Conservation (phyloP, 2,888 invertebrate species). For the Tenthredo notha region DNA sequence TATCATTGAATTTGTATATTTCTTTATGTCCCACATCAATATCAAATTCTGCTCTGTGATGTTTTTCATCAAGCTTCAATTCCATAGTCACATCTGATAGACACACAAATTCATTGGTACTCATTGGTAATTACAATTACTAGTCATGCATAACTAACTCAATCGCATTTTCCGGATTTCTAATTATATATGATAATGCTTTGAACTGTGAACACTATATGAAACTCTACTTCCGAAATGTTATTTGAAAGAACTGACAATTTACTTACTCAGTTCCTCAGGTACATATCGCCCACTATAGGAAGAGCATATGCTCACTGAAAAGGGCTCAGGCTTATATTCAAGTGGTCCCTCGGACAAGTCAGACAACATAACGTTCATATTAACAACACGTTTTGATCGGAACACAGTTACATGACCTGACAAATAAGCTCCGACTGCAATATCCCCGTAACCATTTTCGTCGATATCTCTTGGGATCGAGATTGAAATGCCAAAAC, state of each 20-base stretch:
- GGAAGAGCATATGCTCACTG: conserved; percentile 60
- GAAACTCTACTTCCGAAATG: neutral
- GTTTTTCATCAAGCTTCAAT: neutral
- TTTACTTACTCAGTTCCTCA: conserved; percentile 62
- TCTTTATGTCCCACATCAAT: too few relatives aligned
- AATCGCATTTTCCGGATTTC: too few relatives aligned
- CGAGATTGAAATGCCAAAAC: conserved; percentile 78
- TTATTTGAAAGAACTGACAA: neutral
- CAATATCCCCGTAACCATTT: conserved; percentile 75
- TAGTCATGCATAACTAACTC: too few relatives aligned
- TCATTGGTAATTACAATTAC: neutral
- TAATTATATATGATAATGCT: neutral
- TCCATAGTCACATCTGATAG: neutral
- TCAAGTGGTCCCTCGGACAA: conserved; percentile 59
- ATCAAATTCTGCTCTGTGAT: conserved; percentile 2
- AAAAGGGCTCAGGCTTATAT: conserved; percentile 56
- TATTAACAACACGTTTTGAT: conserved; percentile 70
- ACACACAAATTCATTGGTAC: neutral
- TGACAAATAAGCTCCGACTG: conserved; percentile 76
- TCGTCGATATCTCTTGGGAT: conserved; percentile 76
- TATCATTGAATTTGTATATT: conserved; percentile 42
- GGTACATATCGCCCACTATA: conserved; percentile 66
- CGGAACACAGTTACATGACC: conserved; percentile 74
- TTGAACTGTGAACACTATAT: neutral
- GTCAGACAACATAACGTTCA: conserved; percentile 58